phyloP scores from a whole-genome alignment of 2,797 vertebrate species.

The Zalophus californianus region DNA sequence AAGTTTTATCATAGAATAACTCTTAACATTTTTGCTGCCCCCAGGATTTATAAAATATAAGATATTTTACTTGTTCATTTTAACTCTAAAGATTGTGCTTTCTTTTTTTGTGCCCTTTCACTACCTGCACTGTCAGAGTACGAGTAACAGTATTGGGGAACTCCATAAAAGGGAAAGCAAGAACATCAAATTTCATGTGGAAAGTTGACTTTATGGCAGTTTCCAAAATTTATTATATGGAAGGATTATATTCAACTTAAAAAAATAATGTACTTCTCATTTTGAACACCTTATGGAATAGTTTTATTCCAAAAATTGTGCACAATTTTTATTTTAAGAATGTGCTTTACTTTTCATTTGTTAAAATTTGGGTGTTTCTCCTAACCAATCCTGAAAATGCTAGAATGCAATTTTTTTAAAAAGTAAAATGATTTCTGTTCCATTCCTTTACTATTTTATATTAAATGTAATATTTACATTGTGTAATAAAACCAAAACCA shows the following conservation, averaged over 20 bases:
- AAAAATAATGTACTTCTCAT: not conserved
- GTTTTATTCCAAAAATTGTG: slow-evolving; percentile 1
- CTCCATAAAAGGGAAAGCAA: not conserved
- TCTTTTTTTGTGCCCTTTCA: not conserved
- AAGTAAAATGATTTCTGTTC: slow-evolving; percentile 5
- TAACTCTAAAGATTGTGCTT: slow-evolving; percentile 1
- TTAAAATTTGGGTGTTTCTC: slow-evolving; percentile 16
- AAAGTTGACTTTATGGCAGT: not conserved
- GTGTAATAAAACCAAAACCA: not conserved
- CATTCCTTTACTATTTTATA: not conserved
- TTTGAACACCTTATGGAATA: not conserved
- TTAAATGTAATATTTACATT: not conserved
- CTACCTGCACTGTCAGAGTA: not conserved
- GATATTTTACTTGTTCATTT: not conserved
- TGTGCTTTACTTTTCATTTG: not conserved
- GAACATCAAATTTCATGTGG: not conserved
- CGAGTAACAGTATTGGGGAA: not conserved
- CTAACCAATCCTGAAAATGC: not conserved
- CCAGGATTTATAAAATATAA: not conserved
- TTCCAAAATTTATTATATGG: not conserved
- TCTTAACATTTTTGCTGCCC: not conserved
- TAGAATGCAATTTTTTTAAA: not conserved
- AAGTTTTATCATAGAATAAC: slow-evolving; percentile 46
- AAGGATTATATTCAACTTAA: slow-evolving; percentile 8
- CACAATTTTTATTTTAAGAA: not conserved